Conservation (phyloP, 2,888 invertebrate genomes). For the Cyrtodaria siliqua region DNA sequence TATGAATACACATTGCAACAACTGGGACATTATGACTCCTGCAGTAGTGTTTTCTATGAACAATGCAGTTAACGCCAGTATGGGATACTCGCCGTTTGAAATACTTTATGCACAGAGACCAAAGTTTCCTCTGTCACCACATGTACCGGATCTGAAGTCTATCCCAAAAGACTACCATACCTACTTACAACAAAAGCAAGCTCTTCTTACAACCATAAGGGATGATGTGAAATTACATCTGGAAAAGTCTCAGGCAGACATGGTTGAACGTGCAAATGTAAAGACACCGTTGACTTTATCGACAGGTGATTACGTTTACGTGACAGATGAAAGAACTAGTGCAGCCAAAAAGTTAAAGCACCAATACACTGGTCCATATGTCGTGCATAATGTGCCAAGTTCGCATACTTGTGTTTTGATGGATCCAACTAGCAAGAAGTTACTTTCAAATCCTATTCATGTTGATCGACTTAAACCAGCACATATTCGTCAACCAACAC, state of each 20-base stretch:
- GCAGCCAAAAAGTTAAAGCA: constrained; percentile 49
- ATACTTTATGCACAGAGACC: constrained; percentile 42
- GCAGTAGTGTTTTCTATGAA: constrained; percentile 50
- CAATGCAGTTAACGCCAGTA: constrained; percentile 35
- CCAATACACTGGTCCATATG: constrained; percentile 53
- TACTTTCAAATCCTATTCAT: constrained; percentile 42
- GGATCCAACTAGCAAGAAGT: constrained; percentile 21
- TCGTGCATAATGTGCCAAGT: constrained; percentile 43
- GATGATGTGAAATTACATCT: constrained; percentile 10
- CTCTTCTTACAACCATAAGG: background rate
- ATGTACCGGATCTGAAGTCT: too few relatives aligned
- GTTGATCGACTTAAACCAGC: constrained; percentile 56
- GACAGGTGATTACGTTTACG: constrained; percentile 57
- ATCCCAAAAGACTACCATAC: too few relatives aligned
- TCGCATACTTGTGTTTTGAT: constrained; percentile 42
- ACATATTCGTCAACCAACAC: constrained; percentile 54
- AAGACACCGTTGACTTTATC: constrained; percentile 2
- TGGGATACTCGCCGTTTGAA: constrained; percentile 57
- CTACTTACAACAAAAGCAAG: constrained; percentile 12
- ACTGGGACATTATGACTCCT: constrained; percentile 32
- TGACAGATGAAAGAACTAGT: constrained; percentile 36
- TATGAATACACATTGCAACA: constrained; percentile 30
- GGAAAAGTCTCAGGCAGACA: constrained; percentile 17
- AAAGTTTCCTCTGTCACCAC: constrained; percentile 35
- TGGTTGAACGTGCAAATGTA: constrained; percentile 26